Conservation (phyloP, 2,888 invertebrate genomes). For the Drosophila prolongata region DNA sequence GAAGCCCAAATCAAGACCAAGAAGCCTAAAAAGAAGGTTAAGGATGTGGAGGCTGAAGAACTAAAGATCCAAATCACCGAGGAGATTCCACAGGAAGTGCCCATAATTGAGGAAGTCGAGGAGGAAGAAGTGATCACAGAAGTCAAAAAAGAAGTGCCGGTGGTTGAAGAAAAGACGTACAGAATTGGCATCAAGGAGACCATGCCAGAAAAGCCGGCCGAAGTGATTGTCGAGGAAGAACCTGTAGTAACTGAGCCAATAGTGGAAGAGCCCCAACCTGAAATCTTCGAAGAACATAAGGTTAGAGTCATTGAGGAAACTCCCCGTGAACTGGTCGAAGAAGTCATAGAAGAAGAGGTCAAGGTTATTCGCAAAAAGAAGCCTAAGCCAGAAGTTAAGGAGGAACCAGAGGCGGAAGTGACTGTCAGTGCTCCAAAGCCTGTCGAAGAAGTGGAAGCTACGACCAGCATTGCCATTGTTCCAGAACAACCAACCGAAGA, state of each 20-base stretch:
- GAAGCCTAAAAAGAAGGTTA: conserved; percentile 71
- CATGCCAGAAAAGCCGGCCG: conserved; percentile 54
- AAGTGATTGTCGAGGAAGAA: conserved; percentile 48
- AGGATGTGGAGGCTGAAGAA: conserved; percentile 72
- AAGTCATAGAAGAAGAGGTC: conserved; percentile 65
- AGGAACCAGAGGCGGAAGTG: conserved; percentile 66
- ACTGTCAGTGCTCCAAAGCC: conserved; percentile 59
- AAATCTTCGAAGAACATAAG: conserved; percentile 64
- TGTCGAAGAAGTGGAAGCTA: conserved; percentile 75
- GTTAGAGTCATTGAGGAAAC: conserved; percentile 78
- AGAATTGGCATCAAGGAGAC: conserved; percentile 72
- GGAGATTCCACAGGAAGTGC: conserved; percentile 62
- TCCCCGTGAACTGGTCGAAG: conserved; percentile 65
- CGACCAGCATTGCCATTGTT: conserved; percentile 74
- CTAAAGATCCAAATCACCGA: conserved; percentile 77
- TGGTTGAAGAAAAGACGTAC: conserved; percentile 63
- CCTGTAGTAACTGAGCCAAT: conserved; percentile 23
- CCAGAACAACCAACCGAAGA: conserved; percentile 76
- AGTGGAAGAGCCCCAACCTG: conserved; percentile 51
- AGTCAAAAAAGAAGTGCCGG: conserved; percentile 42
- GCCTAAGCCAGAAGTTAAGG: conserved; percentile 64
- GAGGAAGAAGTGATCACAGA: conserved; percentile 67
- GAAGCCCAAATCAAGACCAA: conserved; percentile 73
- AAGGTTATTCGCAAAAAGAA: conserved; percentile 77
- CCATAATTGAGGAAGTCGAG: conserved; percentile 71